phyloP scores from a whole-genome alignment of 2,797 vertebrate species.

The Hypotaenidia okinawae region DNA sequence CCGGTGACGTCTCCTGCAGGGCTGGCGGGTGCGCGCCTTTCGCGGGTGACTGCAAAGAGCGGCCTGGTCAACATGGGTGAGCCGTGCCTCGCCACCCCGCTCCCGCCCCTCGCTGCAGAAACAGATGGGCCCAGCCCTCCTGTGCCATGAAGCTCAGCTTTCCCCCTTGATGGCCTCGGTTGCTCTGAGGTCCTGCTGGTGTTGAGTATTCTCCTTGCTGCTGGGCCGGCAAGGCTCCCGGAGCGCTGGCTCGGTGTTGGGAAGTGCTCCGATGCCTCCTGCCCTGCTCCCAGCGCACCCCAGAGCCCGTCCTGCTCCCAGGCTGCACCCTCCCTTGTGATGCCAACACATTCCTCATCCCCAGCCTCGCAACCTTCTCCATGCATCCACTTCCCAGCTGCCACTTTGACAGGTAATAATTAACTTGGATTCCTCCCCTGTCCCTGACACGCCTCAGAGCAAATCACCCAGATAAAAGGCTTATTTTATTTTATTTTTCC shows the following conservation, averaged over 20 bases:
- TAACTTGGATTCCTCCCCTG: background rate
- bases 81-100: background rate
- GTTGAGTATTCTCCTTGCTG: background rate
- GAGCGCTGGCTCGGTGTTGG: background rate
- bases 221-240: background rate
- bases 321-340: background rate
- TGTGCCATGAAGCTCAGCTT: rapidly evolving
- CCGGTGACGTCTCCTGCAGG: rapidly evolving
- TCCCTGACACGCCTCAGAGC: background rate
- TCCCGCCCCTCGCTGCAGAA: rapidly evolving
- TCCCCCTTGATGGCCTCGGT: rapidly evolving
- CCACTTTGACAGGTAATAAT: conserved; percentile 15
- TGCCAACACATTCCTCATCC: background rate
- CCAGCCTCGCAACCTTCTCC: background rate
- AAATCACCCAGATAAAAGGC: conserved; percentile 17
- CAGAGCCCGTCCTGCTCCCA: rapidly evolving
- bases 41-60: background rate
- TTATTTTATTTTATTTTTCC: background rate
- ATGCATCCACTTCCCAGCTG: background rate
- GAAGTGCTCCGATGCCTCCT: background rate
- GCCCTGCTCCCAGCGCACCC: background rate
- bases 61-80: rapidly evolving
- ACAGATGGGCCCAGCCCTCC: rapidly evolving
- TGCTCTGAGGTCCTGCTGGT: background rate
- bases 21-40: background rate